Evolutionary conservation across 2,888 invertebrate genomes (phyloP), one percentile per base, ranked within the genome.

Genomic region (Branchipolynoe longqiensis): DNA sequence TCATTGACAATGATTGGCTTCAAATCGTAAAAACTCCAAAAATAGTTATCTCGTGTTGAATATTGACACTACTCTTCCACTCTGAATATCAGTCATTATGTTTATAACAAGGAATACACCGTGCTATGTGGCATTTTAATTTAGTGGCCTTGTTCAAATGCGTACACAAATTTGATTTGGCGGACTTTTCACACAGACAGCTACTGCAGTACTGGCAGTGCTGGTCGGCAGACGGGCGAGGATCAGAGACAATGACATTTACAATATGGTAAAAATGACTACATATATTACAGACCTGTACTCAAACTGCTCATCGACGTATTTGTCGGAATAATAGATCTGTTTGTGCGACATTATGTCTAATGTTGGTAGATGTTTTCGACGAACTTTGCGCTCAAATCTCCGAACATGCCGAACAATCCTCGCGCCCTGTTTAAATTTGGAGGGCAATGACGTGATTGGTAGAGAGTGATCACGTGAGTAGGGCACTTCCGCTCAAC

Each of bases 271-370:
- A 48, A 12, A 48, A 48, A 48, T 48, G 48, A 48, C 18, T 18
- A 48, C 6, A 62, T n/a, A 14, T 36, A 36, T 36, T 8, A 82
- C 82, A 48, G 33, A 98, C 98, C 98, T 96, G 95, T 98, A 98
- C 94, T 98, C 98, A 92, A 96, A 97, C 90, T 96, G 95, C 87
- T 97, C 97, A 92, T 98, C 98, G 91, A 96, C 96, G 94, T 98
- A 98, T 95, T 98, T 98, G 89, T 97, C 97, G 0, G 98, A 98
- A 94, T 98, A 98, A 93, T 97, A 98, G 91, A 98, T 98, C 89
- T 97, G 96, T 93, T 96, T 96, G 58, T 95, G 95, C 1, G 97
- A 87, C 92, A 90, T 90, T 82, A 74, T 84, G 12, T 18, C 0
- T 2, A 22, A 14, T 81, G 31, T 3, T 48, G 25, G 54, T 48